phyloP scores from a whole-genome alignment of 2,888 invertebrate genomes.

The Ornithoptera priamus region DNA sequence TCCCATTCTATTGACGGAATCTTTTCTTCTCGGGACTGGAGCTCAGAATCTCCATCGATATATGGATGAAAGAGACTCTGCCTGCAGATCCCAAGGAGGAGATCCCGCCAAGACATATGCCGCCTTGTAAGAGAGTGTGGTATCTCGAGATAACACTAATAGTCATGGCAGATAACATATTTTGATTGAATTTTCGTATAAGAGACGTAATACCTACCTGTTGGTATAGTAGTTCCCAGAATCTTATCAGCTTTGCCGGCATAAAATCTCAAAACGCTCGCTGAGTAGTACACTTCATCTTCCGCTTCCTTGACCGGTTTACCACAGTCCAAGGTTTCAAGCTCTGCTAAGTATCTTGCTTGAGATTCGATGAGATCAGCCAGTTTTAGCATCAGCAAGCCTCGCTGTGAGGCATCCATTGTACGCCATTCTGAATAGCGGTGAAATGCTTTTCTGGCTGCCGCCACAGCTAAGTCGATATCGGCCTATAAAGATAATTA shows the following conservation, averaged over 20 bases:
- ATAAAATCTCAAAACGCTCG: conserved; percentile 87
- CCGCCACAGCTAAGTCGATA: conserved; percentile 88
- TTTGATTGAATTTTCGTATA: not conserved
- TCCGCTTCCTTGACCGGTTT: conserved; percentile 89
- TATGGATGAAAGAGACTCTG: too few relatives aligned
- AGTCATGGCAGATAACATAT: not conserved
- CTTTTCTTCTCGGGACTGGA: too few relatives aligned
- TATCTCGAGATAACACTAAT: too few relatives aligned
- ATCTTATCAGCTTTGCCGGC: conserved; percentile 97
- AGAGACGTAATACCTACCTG: conserved; percentile 52
- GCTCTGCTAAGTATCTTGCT: conserved; percentile 85
- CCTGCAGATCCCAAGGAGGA: too few relatives aligned
- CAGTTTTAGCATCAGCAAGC: conserved; percentile 84
- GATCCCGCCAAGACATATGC: too few relatives aligned
- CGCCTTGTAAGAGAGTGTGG: too few relatives aligned
- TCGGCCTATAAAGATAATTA: conserved; percentile 80
- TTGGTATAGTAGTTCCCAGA: conserved; percentile 87
- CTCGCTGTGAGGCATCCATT: conserved; percentile 90
- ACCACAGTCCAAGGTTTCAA: conserved; percentile 97
- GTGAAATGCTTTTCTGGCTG: conserved; percentile 88
- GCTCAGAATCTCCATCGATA: too few relatives aligned
- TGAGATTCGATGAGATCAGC: conserved; percentile 90
- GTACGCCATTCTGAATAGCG: conserved; percentile 87
- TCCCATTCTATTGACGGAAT: too few relatives aligned
- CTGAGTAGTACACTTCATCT: conserved; percentile 83